Conservation (phyloP, 2,888 invertebrate genomes). For the Agrochola lota region DNA sequence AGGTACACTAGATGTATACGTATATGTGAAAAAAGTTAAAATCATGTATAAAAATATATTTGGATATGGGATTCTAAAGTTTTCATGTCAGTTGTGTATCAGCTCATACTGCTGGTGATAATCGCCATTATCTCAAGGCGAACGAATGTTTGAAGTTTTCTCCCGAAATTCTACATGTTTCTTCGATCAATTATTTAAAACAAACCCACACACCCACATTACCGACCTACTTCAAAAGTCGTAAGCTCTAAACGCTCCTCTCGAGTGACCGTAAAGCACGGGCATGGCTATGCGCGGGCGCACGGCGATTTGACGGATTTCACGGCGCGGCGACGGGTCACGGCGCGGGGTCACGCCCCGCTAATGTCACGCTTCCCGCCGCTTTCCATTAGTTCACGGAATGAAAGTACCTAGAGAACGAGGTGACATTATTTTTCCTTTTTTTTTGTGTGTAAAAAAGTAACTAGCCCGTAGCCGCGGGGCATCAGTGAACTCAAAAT, state of each 20-base stretch:
- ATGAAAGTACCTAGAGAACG: conserved; percentile 79
- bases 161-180: too few species aligned
- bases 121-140: too few species aligned
- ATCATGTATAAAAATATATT: too few species aligned
- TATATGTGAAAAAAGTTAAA: too few species aligned
- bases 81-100: too few species aligned
- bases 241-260: conserved; percentile 64
- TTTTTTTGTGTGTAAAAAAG: conserved; percentile 34
- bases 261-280: conserved; percentile 75
- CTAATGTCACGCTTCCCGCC: conserved; percentile 83
- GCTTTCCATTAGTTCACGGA: conserved; percentile 85
- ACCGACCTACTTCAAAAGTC: conserved; percentile 46
- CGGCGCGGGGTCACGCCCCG: conserved; percentile 86
- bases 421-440: conserved; percentile 64
- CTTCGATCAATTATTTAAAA: too few species aligned
- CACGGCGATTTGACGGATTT: conserved; percentile 90
- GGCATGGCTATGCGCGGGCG: conserved; percentile 79
- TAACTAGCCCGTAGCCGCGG: neutral
- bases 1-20: too few species aligned
- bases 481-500: neutral
- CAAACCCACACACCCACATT: neutral
- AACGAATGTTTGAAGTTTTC: too few species aligned
- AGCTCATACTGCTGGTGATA: too few species aligned
- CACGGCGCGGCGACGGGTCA: conserved; percentile 85
- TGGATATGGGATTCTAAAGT: too few species aligned